Percentiles rank a stretch among this genome's conserved stretches.
These are phyloP conservation scores for Cheilosia scutellata DNA, from an alignment of 2,888 invertebrate genomes.

Conservation along the genomic window DNA sequence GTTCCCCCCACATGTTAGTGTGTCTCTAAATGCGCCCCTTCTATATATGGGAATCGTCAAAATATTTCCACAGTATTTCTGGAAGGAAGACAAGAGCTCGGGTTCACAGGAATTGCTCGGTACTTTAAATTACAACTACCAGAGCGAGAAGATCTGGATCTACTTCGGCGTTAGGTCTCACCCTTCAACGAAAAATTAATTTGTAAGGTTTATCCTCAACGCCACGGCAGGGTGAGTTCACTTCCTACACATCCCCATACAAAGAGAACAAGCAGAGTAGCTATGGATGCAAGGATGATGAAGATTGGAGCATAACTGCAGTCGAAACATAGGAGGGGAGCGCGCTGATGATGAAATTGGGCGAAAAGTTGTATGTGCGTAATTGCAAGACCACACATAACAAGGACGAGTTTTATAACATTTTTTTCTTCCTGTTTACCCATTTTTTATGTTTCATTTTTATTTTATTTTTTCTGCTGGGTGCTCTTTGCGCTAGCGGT, in stretches of 20 bases:
- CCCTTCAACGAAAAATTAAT: slow-evolving; percentile 60
- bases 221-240: slow-evolving; percentile 23
- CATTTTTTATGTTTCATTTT: slow-evolving; percentile 1
- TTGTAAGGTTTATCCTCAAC: slow-evolving; percentile 57
- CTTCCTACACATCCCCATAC: background rate
- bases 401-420: slow-evolving; percentile 38
- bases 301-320: slow-evolving; percentile 41
- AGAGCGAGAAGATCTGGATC: slow-evolving; percentile 44
- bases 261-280: background rate
- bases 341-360: slow-evolving; percentile 45
- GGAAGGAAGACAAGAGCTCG: slow-evolving; percentile 27
- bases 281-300: slow-evolving; percentile 5
- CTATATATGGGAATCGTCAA: slow-evolving; percentile 21
- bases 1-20: background rate
- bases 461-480: background rate
- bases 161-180: background rate
- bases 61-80: slow-evolving; percentile 30
- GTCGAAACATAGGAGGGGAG: slow-evolving; percentile 40
- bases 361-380: slow-evolving; percentile 51
- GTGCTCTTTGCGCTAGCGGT: slow-evolving; percentile 17
- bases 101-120: slow-evolving; percentile 46
- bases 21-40: slow-evolving; percentile 6
- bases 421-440: slow-evolving; percentile 19
- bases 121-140: slow-evolving; percentile 58
- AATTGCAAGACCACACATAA: slow-evolving; percentile 58